A percentile compares a stretch with the other conserved stretches of the same genome.
These are phyloP conservation scores for Drepanosiphum platanoidis DNA, from an alignment of 2,888 invertebrate genomes.

Conservation along the genomic window DNA sequence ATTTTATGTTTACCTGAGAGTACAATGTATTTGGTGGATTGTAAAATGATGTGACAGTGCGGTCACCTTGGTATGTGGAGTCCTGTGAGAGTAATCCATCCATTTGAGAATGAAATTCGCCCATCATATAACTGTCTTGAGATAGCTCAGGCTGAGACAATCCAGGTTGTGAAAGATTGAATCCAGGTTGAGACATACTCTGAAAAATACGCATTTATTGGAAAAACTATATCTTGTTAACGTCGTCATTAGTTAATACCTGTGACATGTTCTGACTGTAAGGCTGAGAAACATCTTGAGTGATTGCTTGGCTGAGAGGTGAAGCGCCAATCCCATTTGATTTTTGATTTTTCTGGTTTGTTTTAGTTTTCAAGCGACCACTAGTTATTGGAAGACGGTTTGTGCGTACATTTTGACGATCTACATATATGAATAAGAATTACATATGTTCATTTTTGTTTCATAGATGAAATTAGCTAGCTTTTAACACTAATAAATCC, in stretches of 20 bases:
- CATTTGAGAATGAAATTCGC: conserved; percentile 91
- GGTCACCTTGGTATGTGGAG: conserved; percentile 80
- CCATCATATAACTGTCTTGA: conserved; percentile 84
- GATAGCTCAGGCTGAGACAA: conserved; percentile 79
- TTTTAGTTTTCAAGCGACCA: conserved; percentile 64
- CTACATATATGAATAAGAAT: conserved; percentile 25
- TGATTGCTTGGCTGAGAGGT: conserved; percentile 67
- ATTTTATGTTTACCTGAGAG: conserved; percentile 63
- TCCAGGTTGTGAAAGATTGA: conserved; percentile 76
- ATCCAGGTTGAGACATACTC: conserved; percentile 78
- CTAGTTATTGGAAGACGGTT: conserved; percentile 60
- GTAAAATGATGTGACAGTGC: conserved; percentile 65
- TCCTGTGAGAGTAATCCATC: conserved; percentile 95
- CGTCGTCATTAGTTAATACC: conserved; percentile 63
- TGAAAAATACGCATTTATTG: conserved; percentile 65
- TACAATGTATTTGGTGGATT: conserved; percentile 64
- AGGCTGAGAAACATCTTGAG: conserved; percentile 80
- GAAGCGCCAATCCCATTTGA: conserved; percentile 65
- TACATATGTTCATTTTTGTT: neutral
- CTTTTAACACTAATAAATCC: neutral
- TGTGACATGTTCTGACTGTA: conserved; percentile 71
- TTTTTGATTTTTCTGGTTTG: conserved; percentile 63
- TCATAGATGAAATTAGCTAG: neutral
- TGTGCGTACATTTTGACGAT: conserved; percentile 52
- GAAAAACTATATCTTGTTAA: conserved; percentile 10